Conservation (phyloP, 2,797 vertebrate species). For the Propithecus perrieri region DNA sequence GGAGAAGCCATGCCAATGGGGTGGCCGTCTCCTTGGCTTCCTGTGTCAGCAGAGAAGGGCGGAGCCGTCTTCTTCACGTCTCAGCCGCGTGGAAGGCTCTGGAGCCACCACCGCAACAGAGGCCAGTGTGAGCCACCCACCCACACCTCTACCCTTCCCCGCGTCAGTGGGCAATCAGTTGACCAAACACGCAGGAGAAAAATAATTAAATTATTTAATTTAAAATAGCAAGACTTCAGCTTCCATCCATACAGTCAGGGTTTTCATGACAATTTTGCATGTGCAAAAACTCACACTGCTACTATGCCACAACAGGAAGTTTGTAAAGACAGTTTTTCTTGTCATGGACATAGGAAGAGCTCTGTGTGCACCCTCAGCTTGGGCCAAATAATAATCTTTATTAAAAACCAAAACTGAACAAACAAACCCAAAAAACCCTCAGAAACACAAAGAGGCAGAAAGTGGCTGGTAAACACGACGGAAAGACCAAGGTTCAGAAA, state of each 20-base stretch:
- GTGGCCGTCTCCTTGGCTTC: neutral
- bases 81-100: accelerated
- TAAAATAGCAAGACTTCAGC: conserved; percentile 2
- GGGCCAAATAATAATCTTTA: neutral
- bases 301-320: accelerated
- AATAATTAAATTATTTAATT: conserved; percentile 52
- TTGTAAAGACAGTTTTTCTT: neutral
- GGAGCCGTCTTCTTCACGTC: neutral
- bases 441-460: neutral
- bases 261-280: neutral
- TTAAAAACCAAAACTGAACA: neutral
- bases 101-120: accelerated
- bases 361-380: neutral
- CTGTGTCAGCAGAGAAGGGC: neutral
- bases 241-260: neutral
- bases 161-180: accelerated
- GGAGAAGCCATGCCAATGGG: neutral
- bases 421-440: neutral
- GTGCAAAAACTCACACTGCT: neutral
- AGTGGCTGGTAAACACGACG: neutral
- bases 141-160: too few relatives aligned
- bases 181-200: neutral
- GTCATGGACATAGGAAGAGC: neutral
- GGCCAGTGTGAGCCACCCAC: neutral
- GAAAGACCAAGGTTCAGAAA: neutral